Percentiles rank a stretch among this genome's conserved stretches.
phyloP scores from a whole-genome alignment of 2,797 vertebrate species.

The Sitta carolinensis region DNA sequence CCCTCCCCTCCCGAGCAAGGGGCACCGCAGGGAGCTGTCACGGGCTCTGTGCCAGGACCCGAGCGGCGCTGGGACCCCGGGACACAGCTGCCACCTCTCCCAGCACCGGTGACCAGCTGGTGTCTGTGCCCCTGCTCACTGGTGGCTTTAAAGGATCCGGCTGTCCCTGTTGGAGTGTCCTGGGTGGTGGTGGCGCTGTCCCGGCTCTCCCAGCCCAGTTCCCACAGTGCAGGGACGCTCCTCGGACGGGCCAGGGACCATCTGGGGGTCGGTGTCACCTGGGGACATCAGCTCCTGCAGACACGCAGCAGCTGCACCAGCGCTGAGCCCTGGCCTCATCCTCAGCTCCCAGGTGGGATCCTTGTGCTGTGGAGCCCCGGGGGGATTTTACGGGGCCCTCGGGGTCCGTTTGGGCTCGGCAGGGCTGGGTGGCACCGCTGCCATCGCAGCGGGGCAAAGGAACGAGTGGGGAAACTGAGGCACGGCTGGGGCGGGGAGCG shows the following conservation, averaged over 20 bases:
- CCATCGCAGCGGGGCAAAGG: rapidly evolving
- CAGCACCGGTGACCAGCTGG: background rate
- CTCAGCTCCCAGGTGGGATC: background rate
- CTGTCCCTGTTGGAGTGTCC: background rate
- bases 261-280: background rate
- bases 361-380: rapidly evolving
- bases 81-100: slow-evolving; percentile 1
- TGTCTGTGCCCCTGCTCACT: background rate
- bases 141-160: background rate
- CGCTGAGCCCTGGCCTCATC: background rate
- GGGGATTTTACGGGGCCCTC: rapidly evolving
- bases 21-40: rapidly evolving
- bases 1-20: background rate
- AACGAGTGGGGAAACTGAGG: background rate
- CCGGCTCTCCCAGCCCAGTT: background rate
- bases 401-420: rapidly evolving
- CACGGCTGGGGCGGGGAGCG: rapidly evolving
- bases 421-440: background rate
- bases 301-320: background rate
- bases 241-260: rapidly evolving
- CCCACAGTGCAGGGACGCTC: background rate
- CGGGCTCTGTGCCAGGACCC: background rate
- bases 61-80: rapidly evolving
- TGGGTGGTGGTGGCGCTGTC: background rate
- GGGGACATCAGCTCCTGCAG: background rate